Conservation (phyloP, 1,140 invertebrate species). For the Hestina assimilis region DNA sequence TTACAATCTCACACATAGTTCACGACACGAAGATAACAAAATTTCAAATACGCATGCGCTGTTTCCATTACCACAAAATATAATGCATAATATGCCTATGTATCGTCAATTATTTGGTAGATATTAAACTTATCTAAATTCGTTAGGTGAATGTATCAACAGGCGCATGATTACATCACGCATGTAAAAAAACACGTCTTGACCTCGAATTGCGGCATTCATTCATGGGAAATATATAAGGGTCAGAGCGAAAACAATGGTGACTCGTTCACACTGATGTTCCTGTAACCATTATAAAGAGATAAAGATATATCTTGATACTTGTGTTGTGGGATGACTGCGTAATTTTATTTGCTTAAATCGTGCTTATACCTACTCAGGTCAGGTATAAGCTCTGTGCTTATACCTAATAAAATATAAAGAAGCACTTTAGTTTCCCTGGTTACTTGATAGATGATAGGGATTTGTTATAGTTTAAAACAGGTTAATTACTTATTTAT, state of each 20-base stretch:
- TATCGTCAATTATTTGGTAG: neutral
- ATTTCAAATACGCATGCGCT: conserved; percentile 20
- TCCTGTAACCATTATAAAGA: no score
- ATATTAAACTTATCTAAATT: neutral
- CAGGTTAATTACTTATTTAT: no score
- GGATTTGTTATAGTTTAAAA: no score
- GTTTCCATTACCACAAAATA: neutral
- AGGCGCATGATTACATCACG: conserved; percentile 53
- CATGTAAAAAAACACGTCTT: conserved; percentile 62
- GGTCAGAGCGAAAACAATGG: conserved; percentile 54
- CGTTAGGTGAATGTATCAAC: conserved; percentile 19
- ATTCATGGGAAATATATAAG: conserved; percentile 68
- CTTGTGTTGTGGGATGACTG: conserved; percentile 8
- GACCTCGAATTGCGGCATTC: conserved; percentile 54
- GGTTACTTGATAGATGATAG: no score
- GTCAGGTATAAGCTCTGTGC: no score
- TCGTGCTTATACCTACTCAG: no score
- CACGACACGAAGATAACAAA: conserved; percentile 22
- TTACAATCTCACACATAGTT: no score
- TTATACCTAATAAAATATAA: no score
- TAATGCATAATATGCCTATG: neutral
- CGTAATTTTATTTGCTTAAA: no score
- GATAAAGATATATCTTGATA: no score
- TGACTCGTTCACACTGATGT: neutral
- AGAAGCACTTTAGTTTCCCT: no score